Percentiles rank a stretch among this genome's conserved stretches.
phyloP scores from a whole-genome alignment of 2,113 vertebrate species.

The Castor canadensis region DNA sequence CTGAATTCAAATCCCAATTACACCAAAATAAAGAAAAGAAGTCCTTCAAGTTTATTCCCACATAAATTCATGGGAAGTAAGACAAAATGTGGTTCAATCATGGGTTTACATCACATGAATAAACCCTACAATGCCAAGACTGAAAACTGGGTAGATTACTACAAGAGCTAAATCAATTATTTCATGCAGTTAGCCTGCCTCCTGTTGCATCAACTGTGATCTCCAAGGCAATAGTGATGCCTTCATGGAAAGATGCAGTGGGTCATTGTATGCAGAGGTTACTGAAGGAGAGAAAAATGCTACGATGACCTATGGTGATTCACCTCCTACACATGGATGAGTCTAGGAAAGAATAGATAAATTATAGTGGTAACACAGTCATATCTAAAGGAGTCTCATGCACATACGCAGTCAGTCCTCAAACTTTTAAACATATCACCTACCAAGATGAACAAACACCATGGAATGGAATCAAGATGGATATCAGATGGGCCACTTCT shows the following conservation, averaged over 20 bases:
- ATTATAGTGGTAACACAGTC: too few relatives aligned
- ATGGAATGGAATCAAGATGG: background rate
- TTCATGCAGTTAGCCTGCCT: background rate
- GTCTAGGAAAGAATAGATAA: background rate
- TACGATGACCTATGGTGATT: background rate
- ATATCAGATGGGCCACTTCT: background rate
- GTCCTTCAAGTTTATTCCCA: background rate
- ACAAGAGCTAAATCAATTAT: background rate
- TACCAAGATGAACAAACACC: background rate
- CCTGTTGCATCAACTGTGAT: background rate
- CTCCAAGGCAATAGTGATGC: accelerated
- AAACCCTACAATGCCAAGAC: background rate
- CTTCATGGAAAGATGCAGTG: background rate
- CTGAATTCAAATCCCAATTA: too few relatives aligned
- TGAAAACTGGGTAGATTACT: background rate
- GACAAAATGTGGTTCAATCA: background rate
- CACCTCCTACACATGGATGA: background rate
- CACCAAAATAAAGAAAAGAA: too few relatives aligned
- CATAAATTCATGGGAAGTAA: background rate
- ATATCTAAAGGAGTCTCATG: background rate
- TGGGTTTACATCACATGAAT: background rate
- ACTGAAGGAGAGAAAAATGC: background rate
- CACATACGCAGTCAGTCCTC: background rate
- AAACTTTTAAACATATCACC: background rate
- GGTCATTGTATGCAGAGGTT: background rate